Conservation (phyloP, 2,113 vertebrate genomes). For the Cercocebus atys region DNA sequence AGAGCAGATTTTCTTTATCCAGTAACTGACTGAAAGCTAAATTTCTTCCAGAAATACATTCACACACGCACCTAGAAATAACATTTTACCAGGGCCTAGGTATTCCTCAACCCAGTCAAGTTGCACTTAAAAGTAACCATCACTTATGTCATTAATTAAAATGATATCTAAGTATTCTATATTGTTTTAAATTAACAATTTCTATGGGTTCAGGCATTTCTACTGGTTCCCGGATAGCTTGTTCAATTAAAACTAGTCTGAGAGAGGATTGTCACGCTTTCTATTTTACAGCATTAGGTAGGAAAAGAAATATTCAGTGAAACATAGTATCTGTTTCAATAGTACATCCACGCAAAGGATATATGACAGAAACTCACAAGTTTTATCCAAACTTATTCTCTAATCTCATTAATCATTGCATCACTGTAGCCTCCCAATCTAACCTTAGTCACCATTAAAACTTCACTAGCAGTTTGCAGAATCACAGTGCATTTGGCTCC, state of each 20-base stretch:
- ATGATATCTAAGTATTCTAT: neutral
- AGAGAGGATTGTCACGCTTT: neutral
- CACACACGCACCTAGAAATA: neutral
- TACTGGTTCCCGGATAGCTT: neutral
- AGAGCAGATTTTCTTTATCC: neutral
- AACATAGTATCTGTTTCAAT: neutral
- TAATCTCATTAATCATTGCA: neutral
- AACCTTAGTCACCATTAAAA: neutral
- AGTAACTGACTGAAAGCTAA: neutral
- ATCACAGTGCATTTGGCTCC: neutral
- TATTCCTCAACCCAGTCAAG: neutral
- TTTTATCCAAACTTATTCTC: neutral
- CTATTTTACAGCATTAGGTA: neutral
- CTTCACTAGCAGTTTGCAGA: neutral
- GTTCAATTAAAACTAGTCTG: neutral
- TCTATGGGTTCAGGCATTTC: neutral
- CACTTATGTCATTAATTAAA: neutral
- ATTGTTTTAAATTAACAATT: neutral
- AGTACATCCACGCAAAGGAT: neutral
- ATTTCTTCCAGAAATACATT: neutral
- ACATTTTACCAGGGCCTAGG: neutral
- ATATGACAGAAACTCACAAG: neutral
- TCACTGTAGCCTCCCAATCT: neutral
- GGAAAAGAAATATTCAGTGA: neutral
- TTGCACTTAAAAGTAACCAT: neutral